Evolutionary conservation across 2,797 vertebrate genomes (phyloP).

Genomic region (Manis javanica): DNA sequence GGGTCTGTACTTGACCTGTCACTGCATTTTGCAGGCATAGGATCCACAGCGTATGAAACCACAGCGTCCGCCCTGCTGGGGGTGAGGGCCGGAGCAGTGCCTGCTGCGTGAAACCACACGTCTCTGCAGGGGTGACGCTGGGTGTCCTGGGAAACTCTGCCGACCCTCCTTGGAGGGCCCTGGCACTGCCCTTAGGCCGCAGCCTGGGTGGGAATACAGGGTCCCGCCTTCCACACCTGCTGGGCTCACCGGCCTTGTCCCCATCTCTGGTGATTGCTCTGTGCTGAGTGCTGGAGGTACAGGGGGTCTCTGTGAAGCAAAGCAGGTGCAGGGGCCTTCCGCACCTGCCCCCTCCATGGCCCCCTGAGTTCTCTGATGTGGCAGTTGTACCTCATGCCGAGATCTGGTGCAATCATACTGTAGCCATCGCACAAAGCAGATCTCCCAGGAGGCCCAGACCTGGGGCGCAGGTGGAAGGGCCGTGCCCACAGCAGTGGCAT

Average conservation of each 20-base stretch:
- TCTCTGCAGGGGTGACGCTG: fast-evolving
- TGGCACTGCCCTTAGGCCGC: background rate
- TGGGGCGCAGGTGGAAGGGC: fast-evolving
- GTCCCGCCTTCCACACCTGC: too few relatives aligned
- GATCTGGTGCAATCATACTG: background rate
- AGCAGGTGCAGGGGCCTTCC: background rate
- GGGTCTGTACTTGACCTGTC: background rate
- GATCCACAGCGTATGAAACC: too few relatives aligned
- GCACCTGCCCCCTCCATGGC: too few relatives aligned
- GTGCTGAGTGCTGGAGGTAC: fast-evolving
- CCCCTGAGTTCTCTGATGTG: too few relatives aligned
- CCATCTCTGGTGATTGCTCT: background rate
- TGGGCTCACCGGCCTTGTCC: fast-evolving
- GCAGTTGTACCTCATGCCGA: background rate
- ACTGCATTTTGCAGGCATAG: background rate
- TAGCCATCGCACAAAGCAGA: background rate
- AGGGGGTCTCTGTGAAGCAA: background rate
- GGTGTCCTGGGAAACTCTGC: background rate
- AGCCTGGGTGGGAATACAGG: background rate
- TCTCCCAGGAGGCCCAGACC: background rate
- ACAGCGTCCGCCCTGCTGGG: background rate
- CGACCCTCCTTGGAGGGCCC: background rate
- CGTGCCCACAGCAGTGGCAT: fast-evolving
- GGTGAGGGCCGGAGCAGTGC: background rate
- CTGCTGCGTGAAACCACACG: fast-evolving